Conservation (phyloP, 2,888 invertebrate genomes). For the Blastobasis adustella region DNA sequence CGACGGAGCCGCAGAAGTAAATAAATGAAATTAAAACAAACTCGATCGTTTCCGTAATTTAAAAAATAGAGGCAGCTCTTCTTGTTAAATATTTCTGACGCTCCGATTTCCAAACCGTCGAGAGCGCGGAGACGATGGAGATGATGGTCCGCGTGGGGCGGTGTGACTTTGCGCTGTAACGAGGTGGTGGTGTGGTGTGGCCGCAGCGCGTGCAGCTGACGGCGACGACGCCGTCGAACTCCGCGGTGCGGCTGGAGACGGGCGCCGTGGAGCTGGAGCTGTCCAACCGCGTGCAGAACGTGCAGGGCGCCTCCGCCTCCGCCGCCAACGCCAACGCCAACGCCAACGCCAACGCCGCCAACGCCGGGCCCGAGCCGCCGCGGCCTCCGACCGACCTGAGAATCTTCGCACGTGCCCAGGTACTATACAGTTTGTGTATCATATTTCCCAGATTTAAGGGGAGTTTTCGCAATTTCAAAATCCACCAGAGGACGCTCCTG, state of each 20-base stretch:
- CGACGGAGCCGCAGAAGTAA: background rate
- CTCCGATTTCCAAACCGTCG: too few species aligned
- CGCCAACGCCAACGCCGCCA: conserved; percentile 4
- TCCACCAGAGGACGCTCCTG: too few species aligned
- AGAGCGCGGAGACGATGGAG: too few species aligned
- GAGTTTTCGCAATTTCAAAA: too few species aligned
- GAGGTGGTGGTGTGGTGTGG: background rate
- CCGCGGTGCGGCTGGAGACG: conserved; percentile 96
- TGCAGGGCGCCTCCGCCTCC: conserved; percentile 75
- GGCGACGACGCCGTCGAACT: conserved; percentile 97
- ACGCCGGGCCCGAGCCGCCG: conserved; percentile 69
- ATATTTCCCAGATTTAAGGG: background rate
- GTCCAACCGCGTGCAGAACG: conserved; percentile 94
- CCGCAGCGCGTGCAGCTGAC: conserved; percentile 93
- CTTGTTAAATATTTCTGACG: too few species aligned
- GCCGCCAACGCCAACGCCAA: conserved; percentile 34
- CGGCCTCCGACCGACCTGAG: conserved; percentile 82
- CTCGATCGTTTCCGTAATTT: too few species aligned
- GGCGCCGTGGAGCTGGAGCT: conserved; percentile 94
- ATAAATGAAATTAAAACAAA: too few species aligned
- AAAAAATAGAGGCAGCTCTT: too few species aligned
- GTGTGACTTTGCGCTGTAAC: background rate
- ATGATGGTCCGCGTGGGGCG: background rate
- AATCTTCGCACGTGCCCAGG: conserved; percentile 81
- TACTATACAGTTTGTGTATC: conserved; percentile 7